Evolutionary conservation across 2,888 invertebrate genomes (phyloP).

Genomic region (Synanthedon myopaeformis): DNA sequence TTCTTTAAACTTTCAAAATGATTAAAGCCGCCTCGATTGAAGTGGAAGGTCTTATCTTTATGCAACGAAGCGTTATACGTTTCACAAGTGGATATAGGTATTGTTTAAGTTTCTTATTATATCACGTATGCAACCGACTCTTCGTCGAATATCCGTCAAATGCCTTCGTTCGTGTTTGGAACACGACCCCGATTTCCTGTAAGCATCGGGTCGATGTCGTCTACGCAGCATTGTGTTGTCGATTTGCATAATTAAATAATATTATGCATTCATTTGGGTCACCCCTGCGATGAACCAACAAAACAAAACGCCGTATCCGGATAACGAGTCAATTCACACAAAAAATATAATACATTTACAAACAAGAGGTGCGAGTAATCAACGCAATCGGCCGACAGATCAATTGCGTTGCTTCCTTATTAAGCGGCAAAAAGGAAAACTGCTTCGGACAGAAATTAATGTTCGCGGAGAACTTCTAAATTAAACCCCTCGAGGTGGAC

Average conservation of each 20-base stretch:
- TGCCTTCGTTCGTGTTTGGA: constrained; percentile 21
- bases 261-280: constrained; percentile 56
- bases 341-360: constrained; percentile 7
- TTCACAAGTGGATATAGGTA: not conserved
- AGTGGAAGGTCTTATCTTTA: not conserved
- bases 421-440: constrained; percentile 46
- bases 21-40: not conserved
- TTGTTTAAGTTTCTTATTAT: constrained; percentile 1
- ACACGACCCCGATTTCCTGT: constrained; percentile 56
- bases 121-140: constrained; percentile 1
- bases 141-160: constrained; percentile 25
- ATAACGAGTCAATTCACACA: constrained; percentile 1
- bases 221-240: constrained; percentile 38
- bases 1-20: not conserved
- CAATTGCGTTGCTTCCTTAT: constrained; percentile 30
- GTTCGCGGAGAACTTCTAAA: constrained; percentile 45
- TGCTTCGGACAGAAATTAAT: constrained; percentile 39
- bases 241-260: constrained; percentile 64
- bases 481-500: constrained; percentile 57
- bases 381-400: constrained; percentile 28
- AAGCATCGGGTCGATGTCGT: constrained; percentile 37
- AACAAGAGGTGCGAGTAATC: constrained; percentile 17
- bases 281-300: constrained; percentile 38
- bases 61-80: not conserved
- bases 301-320: constrained; percentile 29